These are phyloP conservation scores for Microctenopoma lineatum DNA, from an alignment of 2,797 vertebrate genomes.

Conservation along the genomic window DNA sequence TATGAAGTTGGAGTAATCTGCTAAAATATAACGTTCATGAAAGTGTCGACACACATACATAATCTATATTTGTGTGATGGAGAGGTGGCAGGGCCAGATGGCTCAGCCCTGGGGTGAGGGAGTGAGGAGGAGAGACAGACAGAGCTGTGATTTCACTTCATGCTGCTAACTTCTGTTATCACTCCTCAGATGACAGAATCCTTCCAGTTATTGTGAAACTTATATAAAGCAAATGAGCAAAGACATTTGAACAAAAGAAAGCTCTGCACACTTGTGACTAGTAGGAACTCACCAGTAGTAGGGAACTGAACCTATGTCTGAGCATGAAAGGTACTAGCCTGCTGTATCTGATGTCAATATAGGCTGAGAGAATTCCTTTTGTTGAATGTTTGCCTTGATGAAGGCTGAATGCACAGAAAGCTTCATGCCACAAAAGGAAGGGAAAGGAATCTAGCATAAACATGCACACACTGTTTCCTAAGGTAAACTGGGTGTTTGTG, in stretches of 20 bases:
- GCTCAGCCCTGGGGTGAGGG: slow-evolving; percentile 33
- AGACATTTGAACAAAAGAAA: background rate
- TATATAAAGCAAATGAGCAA: background rate
- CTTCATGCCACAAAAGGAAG: no score
- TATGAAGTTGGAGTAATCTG: background rate
- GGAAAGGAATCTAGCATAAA: no score
- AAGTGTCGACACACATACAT: background rate
- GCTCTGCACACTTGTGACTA: background rate
- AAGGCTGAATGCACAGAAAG: background rate
- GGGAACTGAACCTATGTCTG: background rate
- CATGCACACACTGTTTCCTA: no score
- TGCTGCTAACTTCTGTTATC: slow-evolving; percentile 49
- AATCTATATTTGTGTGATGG: slow-evolving; percentile 25
- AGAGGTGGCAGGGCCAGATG: slow-evolving; percentile 54
- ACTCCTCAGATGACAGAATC: slow-evolving; percentile 6
- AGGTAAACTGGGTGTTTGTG: no score
- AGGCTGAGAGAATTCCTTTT: background rate
- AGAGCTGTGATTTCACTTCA: slow-evolving; percentile 26
- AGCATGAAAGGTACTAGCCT: background rate
- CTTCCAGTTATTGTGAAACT: slow-evolving; percentile 3
- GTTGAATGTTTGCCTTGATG: background rate
- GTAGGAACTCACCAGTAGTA: no score
- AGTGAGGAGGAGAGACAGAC: slow-evolving; percentile 3
- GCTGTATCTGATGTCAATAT: background rate
- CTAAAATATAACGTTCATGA: background rate